Base-by-base conservation (phyloP, 2,888 invertebrate genomes). In the Adelphocoris suturalis region DNA sequence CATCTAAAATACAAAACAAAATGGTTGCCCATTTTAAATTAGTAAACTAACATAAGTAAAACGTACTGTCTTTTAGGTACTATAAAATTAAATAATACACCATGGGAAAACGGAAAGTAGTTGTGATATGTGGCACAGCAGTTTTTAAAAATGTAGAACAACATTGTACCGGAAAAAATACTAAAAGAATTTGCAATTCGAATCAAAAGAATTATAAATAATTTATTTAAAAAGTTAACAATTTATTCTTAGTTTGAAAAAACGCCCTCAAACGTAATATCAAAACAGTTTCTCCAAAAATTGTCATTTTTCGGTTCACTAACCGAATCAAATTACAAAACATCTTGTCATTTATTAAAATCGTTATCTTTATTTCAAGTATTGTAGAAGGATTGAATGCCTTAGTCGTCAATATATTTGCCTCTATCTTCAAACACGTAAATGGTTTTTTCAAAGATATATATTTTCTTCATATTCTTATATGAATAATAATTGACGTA, bases 401-500 rank as follows among this genome's bases (percentile, higher is more conserved):
- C 68, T 68, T 68, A 68, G 68, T 68, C 23, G 52, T 82, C 82
- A 28, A 48, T 82, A 48, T n/a, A 48, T 27, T 81, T 37, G 52
- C 52, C 27, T 48, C 48, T 82, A 27, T 48, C 82, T 68, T 68
- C 47, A 82, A 48, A 52, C 52, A n/a, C 47, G 47, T 16, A 52
- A 76, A 23, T 85, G 23, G 48, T 7, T 48, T 76, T 78, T 80
- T 78, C 47, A 48, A 88, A 88, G 88, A 80, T 61, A 82, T 84
- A 90, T 90, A 90, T 89, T 84, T 90, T 89, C 89, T 90, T 89
- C 90, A 76, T 89, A 75, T 86, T 90, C 90, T 90, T 90, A 90
- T 90, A 90, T 78, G 90, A 90, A 90, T 90, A 90, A 87, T 90
- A 90, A 90, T 90, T 90, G 90, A 90, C 90, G 90, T 90, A 86